A percentile compares a stretch with the other conserved stretches of the same genome.
phyloP scores from a whole-genome alignment of 2,797 vertebrate genomes.

The Danio kyathit region DNA sequence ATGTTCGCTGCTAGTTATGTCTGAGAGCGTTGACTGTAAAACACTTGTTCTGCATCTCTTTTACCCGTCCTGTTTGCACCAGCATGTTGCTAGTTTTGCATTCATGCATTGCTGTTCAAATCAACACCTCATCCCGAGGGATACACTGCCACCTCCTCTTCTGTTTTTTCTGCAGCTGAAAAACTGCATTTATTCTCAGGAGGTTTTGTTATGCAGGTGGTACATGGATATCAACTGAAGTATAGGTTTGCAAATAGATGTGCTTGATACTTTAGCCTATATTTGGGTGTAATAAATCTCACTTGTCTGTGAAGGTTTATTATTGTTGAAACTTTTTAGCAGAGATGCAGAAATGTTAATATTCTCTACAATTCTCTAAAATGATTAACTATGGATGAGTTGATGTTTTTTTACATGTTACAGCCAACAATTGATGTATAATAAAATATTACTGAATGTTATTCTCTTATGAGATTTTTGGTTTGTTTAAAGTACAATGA shows the following conservation, averaged over 20 bases:
- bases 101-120: constrained; percentile 43
- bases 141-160: constrained; percentile 18
- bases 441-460: too few species aligned
- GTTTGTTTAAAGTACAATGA: too few species aligned
- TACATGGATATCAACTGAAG: constrained; percentile 14
- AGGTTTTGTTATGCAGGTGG: constrained; percentile 22
- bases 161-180: neutral
- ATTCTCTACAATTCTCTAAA: neutral
- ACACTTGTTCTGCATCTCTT: constrained; percentile 36
- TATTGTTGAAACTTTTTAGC: neutral
- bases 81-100: constrained; percentile 26
- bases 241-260: constrained; percentile 21
- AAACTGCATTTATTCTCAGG: constrained; percentile 18
- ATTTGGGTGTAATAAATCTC: constrained; percentile 1
- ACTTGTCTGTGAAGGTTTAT: neutral
- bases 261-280: neutral
- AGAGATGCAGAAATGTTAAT: neutral
- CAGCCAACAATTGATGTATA: too few species aligned
- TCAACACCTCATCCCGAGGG: constrained; percentile 46
- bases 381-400: too few species aligned
- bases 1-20: constrained; percentile 60
- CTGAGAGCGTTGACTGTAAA: constrained; percentile 60
- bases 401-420: too few species aligned
- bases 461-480: too few species aligned
- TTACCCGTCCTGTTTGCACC: constrained; percentile 46